A percentile compares a stretch with the other conserved stretches of the same genome.
phyloP scores from a whole-genome alignment of 2,888 invertebrate genomes.

The Drosophila niveifrons region DNA sequence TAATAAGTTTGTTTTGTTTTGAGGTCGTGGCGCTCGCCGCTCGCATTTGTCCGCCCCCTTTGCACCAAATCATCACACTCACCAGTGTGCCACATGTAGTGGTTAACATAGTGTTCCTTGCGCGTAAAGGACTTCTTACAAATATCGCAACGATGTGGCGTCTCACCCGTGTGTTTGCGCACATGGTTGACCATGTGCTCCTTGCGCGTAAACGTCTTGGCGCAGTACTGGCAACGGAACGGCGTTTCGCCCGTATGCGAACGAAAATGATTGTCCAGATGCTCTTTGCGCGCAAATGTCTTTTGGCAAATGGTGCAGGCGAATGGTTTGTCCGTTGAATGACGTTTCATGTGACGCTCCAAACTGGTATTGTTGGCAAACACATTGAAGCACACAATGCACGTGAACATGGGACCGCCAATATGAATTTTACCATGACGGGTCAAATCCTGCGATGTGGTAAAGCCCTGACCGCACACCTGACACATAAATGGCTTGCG shows the following conservation, averaged over 20 bases:
- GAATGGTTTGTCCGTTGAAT: slow-evolving; percentile 94
- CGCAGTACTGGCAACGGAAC: slow-evolving; percentile 93
- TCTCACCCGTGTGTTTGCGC: slow-evolving; percentile 92
- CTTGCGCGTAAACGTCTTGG: slow-evolving; percentile 93
- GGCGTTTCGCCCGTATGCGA: slow-evolving; percentile 94
- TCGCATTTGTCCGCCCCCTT: slow-evolving; percentile 81
- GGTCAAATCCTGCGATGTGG: slow-evolving; percentile 91
- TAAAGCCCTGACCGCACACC: slow-evolving; percentile 94
- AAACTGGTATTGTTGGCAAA: slow-evolving; percentile 90
- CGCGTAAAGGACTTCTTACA: slow-evolving; percentile 95
- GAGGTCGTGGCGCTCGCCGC: slow-evolving; percentile 77
- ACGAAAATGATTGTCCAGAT: slow-evolving; percentile 94
- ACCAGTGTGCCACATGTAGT: slow-evolving; percentile 90
- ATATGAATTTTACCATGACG: slow-evolving; percentile 94
- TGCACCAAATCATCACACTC: slow-evolving; percentile 80
- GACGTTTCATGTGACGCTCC: slow-evolving; percentile 92
- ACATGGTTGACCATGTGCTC: slow-evolving; percentile 95
- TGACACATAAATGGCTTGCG: slow-evolving; percentile 93
- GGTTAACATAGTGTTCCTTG: slow-evolving; percentile 95
- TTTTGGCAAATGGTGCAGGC: slow-evolving; percentile 94
- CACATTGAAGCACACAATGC: slow-evolving; percentile 90
- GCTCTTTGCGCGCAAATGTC: slow-evolving; percentile 94
- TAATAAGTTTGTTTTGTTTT: slow-evolving; percentile 12
- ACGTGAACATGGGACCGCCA: slow-evolving; percentile 91
- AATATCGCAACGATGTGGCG: slow-evolving; percentile 93